A percentile compares a stretch with the other conserved stretches of the same genome.
phyloP scores from a whole-genome alignment of 2,797 vertebrate species.

The Chelon labrosus region DNA sequence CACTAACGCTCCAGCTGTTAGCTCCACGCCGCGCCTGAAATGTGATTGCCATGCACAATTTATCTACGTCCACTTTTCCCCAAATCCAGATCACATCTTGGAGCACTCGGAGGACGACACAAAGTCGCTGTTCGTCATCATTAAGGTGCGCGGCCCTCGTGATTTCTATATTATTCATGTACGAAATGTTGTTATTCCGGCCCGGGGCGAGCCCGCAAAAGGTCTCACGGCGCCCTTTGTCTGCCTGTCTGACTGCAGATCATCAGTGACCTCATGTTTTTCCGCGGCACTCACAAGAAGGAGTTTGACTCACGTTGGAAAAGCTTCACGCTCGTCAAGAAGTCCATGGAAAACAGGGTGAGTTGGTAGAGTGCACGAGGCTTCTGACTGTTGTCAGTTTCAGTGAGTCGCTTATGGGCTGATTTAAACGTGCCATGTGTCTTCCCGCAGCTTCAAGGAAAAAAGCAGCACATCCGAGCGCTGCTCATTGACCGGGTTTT shows the following conservation, averaged over 20 bases:
- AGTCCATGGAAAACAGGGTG: slow-evolving; percentile 98
- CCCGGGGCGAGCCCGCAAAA: neutral
- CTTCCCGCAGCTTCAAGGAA: slow-evolving; percentile 90
- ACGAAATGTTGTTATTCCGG: slow-evolving; percentile 18
- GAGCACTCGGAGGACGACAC: slow-evolving; percentile 97
- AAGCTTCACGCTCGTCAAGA: slow-evolving; percentile 97
- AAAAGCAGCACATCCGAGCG: slow-evolving; percentile 95
- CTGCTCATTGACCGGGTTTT: slow-evolving; percentile 95
- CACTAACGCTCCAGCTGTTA: slow-evolving; percentile 4
- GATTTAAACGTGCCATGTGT: slow-evolving; percentile 29
- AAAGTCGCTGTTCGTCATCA: slow-evolving; percentile 96
- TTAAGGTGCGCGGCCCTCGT: slow-evolving; percentile 88
- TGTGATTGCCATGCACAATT: slow-evolving; percentile 27
- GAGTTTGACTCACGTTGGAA: slow-evolving; percentile 99
- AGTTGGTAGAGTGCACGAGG: slow-evolving; percentile 57
- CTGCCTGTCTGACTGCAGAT: slow-evolving; percentile 83
- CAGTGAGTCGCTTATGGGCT: slow-evolving; percentile 12
- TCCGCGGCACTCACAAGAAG: slow-evolving; percentile 95
- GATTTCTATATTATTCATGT: slow-evolving; percentile 39
- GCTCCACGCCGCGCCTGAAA: slow-evolving; percentile 18
- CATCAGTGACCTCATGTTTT: slow-evolving; percentile 94
- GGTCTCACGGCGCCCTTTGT: slow-evolving; percentile 49
- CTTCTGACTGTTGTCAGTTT: slow-evolving; percentile 47
- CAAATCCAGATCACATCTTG: slow-evolving; percentile 91
- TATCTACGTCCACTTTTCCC: slow-evolving; percentile 13